Percentiles rank a stretch among this genome's conserved stretches.
These are phyloP conservation scores for Andrena haemorrhoa DNA, from an alignment of 2,888 invertebrate species.

Conservation along the genomic window DNA sequence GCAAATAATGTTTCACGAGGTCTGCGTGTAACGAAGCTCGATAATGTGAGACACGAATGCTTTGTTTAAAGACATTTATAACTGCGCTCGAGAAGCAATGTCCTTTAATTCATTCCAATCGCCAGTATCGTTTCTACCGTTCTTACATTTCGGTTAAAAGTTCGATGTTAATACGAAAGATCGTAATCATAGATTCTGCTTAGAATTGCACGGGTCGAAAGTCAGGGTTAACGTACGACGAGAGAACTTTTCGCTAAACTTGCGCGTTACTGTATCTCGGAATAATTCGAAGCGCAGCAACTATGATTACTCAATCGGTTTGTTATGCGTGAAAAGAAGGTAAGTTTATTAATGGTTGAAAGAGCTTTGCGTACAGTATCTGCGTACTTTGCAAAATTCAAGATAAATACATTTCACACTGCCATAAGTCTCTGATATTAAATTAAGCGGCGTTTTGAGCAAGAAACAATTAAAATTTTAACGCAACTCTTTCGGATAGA, in stretches of 20 bases:
- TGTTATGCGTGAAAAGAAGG: slow-evolving; percentile 34
- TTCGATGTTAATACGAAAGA: slow-evolving; percentile 6
- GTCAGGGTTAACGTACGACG: slow-evolving; percentile 31
- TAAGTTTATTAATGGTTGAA: slow-evolving; percentile 46
- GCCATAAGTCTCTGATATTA: not conserved
- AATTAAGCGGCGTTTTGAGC: not conserved
- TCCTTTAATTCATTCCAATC: not conserved
- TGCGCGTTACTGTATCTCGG: slow-evolving; percentile 1
- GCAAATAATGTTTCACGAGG: not conserved
- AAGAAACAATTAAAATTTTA: not conserved
- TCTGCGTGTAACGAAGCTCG: not conserved
- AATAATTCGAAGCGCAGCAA: slow-evolving; percentile 25
- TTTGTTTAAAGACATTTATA: slow-evolving; percentile 4
- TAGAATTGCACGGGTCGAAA: slow-evolving; percentile 18
- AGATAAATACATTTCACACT: slow-evolving; percentile 7
- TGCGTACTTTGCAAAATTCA: slow-evolving; percentile 23
- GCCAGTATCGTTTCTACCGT: not conserved
- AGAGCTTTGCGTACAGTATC: not conserved
- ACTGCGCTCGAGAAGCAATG: not conserved
- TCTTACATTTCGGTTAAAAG: slow-evolving; percentile 10
- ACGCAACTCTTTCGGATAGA: not conserved
- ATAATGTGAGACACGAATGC: slow-evolving; percentile 1
- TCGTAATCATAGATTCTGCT: slow-evolving; percentile 40
- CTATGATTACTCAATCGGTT: slow-evolving; percentile 46
- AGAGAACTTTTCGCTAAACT: slow-evolving; percentile 11